phyloP scores from a whole-genome alignment of 1,140 invertebrate genomes.

The Lerema accius region DNA sequence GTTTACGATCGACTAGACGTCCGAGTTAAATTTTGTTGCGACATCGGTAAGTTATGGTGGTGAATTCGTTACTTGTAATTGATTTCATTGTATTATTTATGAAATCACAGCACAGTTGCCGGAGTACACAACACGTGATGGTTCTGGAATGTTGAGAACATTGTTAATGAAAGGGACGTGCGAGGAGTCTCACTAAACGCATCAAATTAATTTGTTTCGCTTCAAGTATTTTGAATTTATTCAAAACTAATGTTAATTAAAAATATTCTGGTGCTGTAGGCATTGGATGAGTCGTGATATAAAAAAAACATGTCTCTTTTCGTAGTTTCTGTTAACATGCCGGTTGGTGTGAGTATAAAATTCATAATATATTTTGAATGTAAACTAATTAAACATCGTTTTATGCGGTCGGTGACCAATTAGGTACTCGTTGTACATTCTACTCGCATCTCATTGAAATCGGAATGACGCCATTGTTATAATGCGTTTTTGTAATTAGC shows the following conservation, averaged over 20 bases:
- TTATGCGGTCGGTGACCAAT: conserved; percentile 27
- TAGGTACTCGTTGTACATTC: conserved; percentile 23
- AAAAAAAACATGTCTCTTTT: conserved; percentile 24
- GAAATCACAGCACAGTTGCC: conserved; percentile 3
- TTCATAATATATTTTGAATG: conserved; percentile 25
- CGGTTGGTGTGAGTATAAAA: conserved; percentile 13
- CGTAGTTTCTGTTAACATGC: background rate
- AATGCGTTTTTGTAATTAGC: conserved; percentile 49
- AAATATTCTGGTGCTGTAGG: conserved; percentile 7
- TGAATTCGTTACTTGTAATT: conserved; percentile 9
- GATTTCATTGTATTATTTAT: conserved; percentile 10
- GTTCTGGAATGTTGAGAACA: conserved; percentile 12
- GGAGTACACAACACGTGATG: background rate
- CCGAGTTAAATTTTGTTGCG: background rate
- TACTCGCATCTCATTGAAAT: conserved; percentile 27
- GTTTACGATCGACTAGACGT: background rate
- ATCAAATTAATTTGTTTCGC: conserved; percentile 18
- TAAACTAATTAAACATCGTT: conserved; percentile 21
- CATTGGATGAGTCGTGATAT: background rate
- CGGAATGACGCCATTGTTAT: conserved; percentile 49
- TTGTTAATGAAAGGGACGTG: conserved; percentile 8
- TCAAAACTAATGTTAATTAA: conserved; percentile 17
- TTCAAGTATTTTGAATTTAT: conserved; percentile 15
- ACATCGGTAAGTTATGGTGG: conserved; percentile 10
- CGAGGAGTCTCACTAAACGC: conserved; percentile 6